A percentile compares a stretch with the other conserved stretches of the same genome.
phyloP scores from a whole-genome alignment of 2,113 vertebrate genomes.

The Pachyramphus minor region DNA sequence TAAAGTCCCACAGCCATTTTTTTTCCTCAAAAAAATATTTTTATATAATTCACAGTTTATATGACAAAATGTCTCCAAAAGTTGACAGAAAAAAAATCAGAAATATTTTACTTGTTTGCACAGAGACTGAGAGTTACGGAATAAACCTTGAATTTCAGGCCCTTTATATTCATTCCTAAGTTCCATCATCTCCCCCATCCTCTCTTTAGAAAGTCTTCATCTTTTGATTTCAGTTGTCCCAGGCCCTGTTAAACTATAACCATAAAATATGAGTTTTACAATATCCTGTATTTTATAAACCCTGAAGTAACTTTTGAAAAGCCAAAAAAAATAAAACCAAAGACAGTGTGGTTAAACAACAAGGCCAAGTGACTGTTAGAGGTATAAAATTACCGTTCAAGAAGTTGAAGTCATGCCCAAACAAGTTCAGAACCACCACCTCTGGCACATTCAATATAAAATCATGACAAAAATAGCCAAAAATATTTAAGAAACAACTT shows the following conservation, averaged over 20 bases:
- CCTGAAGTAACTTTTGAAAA: constrained; percentile 9
- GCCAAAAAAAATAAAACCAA: not conserved
- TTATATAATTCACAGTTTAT: not conserved
- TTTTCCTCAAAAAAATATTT: not conserved
- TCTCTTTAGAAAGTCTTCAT: not conserved
- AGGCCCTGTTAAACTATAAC: not conserved
- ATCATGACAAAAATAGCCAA: not conserved
- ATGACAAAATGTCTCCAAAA: not conserved
- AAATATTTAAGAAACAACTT: not conserved
- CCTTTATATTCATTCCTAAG: not conserved
- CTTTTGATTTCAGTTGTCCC: not conserved
- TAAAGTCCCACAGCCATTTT: not conserved
- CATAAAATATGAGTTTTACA: not conserved
- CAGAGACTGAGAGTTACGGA: not conserved
- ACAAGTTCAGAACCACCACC: constrained; percentile 1
- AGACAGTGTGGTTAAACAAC: not conserved
- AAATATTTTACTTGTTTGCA: not conserved
- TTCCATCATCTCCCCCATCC: not conserved
- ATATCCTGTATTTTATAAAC: constrained; percentile 15
- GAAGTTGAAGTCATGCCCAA: constrained; percentile 14
- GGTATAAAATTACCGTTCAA: not conserved
- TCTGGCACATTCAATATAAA: not conserved
- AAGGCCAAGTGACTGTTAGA: not conserved
- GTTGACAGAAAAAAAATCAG: not conserved
- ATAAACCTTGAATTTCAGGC: not conserved